A percentile compares a stretch with the other conserved stretches of the same genome.
Evolutionary conservation across 2,113 vertebrate species (phyloP).

Genomic region (Podarcis muralis): DNA sequence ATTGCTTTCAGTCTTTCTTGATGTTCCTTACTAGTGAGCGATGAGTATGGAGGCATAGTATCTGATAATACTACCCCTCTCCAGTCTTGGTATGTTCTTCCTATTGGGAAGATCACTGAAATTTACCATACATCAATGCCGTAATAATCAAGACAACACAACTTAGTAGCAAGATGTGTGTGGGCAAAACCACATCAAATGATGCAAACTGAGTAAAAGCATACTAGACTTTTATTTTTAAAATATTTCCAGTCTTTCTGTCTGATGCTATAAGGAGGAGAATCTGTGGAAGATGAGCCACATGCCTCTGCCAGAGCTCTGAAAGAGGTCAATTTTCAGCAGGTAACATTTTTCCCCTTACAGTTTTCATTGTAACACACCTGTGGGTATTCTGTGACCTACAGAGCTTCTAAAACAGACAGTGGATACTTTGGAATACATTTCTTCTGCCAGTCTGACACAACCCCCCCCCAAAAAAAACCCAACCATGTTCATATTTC

Average conservation of each 20-base stretch:
- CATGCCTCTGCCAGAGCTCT: not conserved
- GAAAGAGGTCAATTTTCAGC: not conserved
- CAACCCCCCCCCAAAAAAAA: too few species aligned
- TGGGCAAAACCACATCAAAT: not conserved
- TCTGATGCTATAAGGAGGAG: not conserved
- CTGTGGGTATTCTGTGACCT: not conserved
- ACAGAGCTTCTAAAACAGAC: not conserved
- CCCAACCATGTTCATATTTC: not conserved
- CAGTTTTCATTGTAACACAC: not conserved
- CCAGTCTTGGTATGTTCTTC: slow-evolving; percentile 41
- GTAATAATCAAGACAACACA: slow-evolving; percentile 34
- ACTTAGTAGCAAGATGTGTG: not conserved
- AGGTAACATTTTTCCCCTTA: not conserved
- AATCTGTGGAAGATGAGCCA: not conserved
- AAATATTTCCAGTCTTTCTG: not conserved
- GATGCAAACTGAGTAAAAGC: not conserved
- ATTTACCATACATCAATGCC: slow-evolving; percentile 37
- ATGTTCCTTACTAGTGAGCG: not conserved
- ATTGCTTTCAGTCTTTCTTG: not conserved
- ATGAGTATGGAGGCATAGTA: slow-evolving; percentile 6
- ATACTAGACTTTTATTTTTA: not conserved
- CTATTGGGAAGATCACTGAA: slow-evolving; percentile 48
- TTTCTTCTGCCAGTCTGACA: not conserved
- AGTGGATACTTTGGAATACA: not conserved
- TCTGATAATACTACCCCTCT: slow-evolving; percentile 39